These are phyloP conservation scores for Sebastes goodei DNA, from an alignment of 2,797 vertebrate genomes.

Conservation along the genomic window DNA sequence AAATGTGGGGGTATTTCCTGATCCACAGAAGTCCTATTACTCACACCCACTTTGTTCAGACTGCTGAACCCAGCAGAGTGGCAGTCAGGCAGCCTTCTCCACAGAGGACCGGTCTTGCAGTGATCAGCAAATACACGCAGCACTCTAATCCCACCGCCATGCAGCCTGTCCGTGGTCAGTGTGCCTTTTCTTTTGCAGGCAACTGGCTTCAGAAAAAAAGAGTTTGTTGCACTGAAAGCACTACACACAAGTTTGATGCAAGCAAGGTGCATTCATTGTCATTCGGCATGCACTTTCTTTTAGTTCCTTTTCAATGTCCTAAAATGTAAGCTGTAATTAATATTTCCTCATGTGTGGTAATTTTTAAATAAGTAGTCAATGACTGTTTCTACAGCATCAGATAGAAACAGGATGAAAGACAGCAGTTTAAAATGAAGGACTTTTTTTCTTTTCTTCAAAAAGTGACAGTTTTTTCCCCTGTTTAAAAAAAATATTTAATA, in stretches of 20 bases:
- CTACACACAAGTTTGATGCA: constrained; percentile 19
- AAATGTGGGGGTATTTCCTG: constrained; percentile 44
- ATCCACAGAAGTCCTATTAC: constrained; percentile 63
- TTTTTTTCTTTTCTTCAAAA: neutral
- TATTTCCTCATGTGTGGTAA: neutral
- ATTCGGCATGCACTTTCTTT: neutral
- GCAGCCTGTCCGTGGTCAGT: constrained; percentile 55
- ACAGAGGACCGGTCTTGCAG: constrained; percentile 72
- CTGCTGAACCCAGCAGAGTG: constrained; percentile 84
- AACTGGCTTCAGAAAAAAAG: constrained; percentile 54
- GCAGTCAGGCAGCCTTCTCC: constrained; percentile 68
- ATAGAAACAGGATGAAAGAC: neutral
- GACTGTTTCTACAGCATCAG: neutral
- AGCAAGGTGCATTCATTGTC: constrained; percentile 9
- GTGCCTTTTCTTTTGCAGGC: constrained; percentile 41
- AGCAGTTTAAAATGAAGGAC: neutral
- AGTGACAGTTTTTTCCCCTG: no score
- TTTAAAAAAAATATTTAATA: no score
- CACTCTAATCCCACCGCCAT: constrained; percentile 78
- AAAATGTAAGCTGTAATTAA: constrained; percentile 1
- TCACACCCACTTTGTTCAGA: constrained; percentile 75
- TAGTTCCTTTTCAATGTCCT: neutral
- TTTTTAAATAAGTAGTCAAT: neutral
- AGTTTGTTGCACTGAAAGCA: constrained; percentile 51
- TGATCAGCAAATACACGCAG: constrained; percentile 81